phyloP scores from a whole-genome alignment of 2,113 vertebrate species.

The zebrafish (Danio rerio) region DNA sequence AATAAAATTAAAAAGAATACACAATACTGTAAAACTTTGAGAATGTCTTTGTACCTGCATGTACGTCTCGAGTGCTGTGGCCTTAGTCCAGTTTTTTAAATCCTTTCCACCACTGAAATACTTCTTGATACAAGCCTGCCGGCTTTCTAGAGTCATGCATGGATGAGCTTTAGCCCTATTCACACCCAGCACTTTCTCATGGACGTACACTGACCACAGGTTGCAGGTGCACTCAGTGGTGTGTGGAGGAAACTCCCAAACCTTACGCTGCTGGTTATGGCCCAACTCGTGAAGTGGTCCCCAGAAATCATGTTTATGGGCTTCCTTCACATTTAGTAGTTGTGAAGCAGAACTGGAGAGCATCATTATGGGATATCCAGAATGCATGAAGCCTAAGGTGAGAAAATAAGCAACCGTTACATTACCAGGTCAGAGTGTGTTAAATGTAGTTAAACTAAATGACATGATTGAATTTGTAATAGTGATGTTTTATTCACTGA shows the following conservation, averaged over 20 bases:
- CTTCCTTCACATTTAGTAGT: slow-evolving; percentile 42
- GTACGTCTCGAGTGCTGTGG: slow-evolving; percentile 79
- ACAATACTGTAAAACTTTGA: too few relatives aligned
- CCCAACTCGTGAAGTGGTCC: slow-evolving; percentile 76
- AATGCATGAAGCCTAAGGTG: slow-evolving; percentile 79
- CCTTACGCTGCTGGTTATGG: slow-evolving; percentile 80
- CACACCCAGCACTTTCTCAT: slow-evolving; percentile 69
- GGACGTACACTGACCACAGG: slow-evolving; percentile 82
- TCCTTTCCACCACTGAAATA: slow-evolving; percentile 62
- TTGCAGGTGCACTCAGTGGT: slow-evolving; percentile 84
- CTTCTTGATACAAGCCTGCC: slow-evolving; percentile 41
- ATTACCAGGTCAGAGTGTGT: background rate
- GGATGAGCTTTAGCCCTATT: slow-evolving; percentile 63
- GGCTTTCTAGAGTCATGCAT: slow-evolving; percentile 17
- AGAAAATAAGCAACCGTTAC: too few relatives aligned
- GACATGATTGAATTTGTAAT: background rate
- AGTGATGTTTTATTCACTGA: background rate
- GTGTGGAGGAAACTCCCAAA: slow-evolving; percentile 79
- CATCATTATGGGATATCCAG: slow-evolving; percentile 80
- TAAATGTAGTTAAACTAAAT: background rate
- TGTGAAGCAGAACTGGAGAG: slow-evolving; percentile 16
- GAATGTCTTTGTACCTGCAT: slow-evolving; percentile 71
- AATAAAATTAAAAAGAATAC: too few relatives aligned
- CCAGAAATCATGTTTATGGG: slow-evolving; percentile 61
- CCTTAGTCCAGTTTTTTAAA: slow-evolving; percentile 63